Conservation (phyloP, 2,797 vertebrate genomes). For the Brotula barbata region DNA sequence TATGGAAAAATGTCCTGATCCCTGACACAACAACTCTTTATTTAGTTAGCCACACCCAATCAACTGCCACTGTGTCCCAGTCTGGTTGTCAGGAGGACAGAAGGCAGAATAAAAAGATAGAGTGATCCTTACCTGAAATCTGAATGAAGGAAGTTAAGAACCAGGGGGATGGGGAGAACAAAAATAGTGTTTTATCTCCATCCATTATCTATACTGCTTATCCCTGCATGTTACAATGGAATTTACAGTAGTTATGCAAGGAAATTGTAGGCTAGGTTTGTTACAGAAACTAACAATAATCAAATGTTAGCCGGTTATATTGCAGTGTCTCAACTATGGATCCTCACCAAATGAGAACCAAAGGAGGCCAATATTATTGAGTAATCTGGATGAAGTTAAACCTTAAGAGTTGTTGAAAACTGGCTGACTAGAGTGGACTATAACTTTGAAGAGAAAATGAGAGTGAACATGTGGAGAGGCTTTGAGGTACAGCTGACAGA, state of each 20-base stretch:
- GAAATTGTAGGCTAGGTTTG: no score
- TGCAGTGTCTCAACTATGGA: no score
- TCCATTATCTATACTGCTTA: no score
- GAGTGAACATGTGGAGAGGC: slow-evolving; percentile 24
- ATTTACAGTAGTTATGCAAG: no score
- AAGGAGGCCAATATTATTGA: no score
- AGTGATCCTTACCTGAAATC: slow-evolving; percentile 13
- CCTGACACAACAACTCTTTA: slow-evolving; percentile 76
- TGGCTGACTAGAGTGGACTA: no score
- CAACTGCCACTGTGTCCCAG: slow-evolving; percentile 61
- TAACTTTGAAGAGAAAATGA: slow-evolving; percentile 15
- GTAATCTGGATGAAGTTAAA: no score
- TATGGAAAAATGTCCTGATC: slow-evolving; percentile 66
- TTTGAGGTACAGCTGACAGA: slow-evolving; percentile 42
- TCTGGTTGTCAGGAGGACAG: slow-evolving; percentile 47
- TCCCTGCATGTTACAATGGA: no score
- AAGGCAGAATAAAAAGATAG: slow-evolving; percentile 38
- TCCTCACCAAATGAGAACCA: no score
- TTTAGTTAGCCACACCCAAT: slow-evolving; percentile 70
- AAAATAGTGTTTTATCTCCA: background rate
- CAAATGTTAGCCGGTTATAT: no score
- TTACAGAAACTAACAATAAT: no score
- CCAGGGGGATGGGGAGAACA: background rate
- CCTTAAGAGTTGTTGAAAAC: no score
- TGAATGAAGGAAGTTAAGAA: background rate